phyloP scores from a whole-genome alignment of 2,888 invertebrate species.

The Dermolepida albohirtum region DNA sequence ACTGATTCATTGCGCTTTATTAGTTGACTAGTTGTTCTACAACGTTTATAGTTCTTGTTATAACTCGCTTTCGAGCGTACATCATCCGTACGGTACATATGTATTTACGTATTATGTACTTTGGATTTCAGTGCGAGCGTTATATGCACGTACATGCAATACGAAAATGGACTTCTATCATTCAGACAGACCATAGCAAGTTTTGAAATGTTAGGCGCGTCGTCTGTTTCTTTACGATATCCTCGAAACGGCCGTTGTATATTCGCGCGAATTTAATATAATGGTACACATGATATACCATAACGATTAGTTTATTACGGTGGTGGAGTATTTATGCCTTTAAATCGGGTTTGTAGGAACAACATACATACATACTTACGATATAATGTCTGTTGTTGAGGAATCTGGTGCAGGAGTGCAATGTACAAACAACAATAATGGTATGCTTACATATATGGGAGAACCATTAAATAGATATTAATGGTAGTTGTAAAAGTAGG shows the following conservation, averaged over 20 bases:
- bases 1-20: slow-evolving; percentile 60
- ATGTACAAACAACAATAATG: no score
- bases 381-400: no score
- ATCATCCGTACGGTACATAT: slow-evolving; percentile 22
- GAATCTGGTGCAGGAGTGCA: no score
- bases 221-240: slow-evolving; percentile 40
- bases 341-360: slow-evolving; percentile 19
- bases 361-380: no score
- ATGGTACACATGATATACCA: slow-evolving; percentile 39
- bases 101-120: no score
- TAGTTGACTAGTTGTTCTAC: slow-evolving; percentile 51
- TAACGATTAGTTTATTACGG: slow-evolving; percentile 26
- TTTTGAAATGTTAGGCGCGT: slow-evolving; percentile 43
- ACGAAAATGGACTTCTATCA: no score
- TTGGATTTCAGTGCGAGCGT: no score
- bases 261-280: slow-evolving; percentile 41
- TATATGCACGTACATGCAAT: no score
- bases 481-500: not conserved
- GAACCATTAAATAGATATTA: slow-evolving; percentile 31
- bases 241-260: slow-evolving; percentile 34
- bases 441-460: slow-evolving; percentile 5
- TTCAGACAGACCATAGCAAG: no score
- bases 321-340: slow-evolving; percentile 20
- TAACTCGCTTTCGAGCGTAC: slow-evolving; percentile 35
- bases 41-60: slow-evolving; percentile 41